Percentiles rank a stretch among this genome's conserved stretches.
Conservation (phyloP, 2,888 invertebrate species). For the Tipula lateralis region DNA sequence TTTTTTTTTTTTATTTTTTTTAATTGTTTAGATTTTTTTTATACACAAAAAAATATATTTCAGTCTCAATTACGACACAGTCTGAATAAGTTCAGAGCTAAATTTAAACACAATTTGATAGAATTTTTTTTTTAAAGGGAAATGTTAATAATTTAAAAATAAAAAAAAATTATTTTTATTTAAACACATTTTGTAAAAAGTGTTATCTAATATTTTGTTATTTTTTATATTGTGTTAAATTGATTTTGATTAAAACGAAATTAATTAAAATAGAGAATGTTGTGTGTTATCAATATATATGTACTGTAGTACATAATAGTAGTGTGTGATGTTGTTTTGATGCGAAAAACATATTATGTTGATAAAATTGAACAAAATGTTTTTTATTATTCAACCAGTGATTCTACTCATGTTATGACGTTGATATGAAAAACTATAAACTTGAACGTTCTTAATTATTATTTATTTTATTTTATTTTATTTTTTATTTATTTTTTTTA, state of each 20-base stretch:
- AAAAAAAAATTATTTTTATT: slow-evolving; percentile 3
- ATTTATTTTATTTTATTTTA: too few species aligned
- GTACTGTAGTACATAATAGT: background rate
- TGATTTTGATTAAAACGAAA: background rate
- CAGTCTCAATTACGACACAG: slow-evolving; percentile 30
- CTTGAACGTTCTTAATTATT: background rate
- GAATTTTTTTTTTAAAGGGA: background rate
- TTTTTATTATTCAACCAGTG: slow-evolving; percentile 24
- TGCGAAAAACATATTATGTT: background rate
- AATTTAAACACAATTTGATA: background rate
- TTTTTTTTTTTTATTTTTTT: too few species aligned
- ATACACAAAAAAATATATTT: slow-evolving; percentile 27
- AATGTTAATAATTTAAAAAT: background rate
- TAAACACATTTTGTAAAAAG: background rate
- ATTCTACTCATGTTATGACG: background rate
- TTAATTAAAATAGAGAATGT: background rate
- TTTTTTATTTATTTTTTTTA: background rate
- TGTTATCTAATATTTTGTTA: slow-evolving; percentile 29
- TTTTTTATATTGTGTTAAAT: background rate
- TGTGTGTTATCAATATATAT: background rate
- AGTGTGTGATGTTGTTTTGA: background rate
- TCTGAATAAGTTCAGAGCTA: slow-evolving; percentile 27
- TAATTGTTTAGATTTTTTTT: background rate
- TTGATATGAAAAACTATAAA: background rate
- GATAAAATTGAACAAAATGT: background rate